These are phyloP conservation scores for Achatina immaculata DNA, from an alignment of 1,140 invertebrate genomes.

Conservation along the genomic window DNA sequence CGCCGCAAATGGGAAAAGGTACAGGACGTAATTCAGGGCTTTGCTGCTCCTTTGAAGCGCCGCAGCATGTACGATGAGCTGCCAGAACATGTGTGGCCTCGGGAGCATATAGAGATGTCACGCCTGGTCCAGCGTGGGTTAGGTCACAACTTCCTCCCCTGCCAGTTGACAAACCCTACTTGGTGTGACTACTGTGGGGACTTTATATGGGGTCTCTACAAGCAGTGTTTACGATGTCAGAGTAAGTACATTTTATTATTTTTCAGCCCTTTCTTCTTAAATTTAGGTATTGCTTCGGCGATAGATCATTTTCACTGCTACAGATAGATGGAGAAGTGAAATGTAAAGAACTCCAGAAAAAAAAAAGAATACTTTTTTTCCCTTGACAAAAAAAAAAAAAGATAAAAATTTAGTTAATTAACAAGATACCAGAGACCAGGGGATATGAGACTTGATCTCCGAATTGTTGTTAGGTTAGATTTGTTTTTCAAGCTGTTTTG, in stretches of 20 bases:
- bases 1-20: slow-evolving; percentile 25
- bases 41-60: slow-evolving; percentile 39
- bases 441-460: too few relatives aligned
- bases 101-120: slow-evolving; percentile 64
- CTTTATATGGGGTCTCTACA: slow-evolving; percentile 73
- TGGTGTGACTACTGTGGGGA: slow-evolving; percentile 75
- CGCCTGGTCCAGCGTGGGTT: slow-evolving; percentile 55
- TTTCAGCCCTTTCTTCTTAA: slow-evolving; percentile 32
- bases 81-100: slow-evolving; percentile 39
- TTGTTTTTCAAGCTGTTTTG: too few relatives aligned
- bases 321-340: too few relatives aligned
- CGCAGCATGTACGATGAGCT: slow-evolving; percentile 38
- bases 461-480: too few relatives aligned
- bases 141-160: slow-evolving; percentile 63
- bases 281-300: too few relatives aligned
- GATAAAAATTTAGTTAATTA: too few relatives aligned
- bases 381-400: too few relatives aligned
- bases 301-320: neutral
- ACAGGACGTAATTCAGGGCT: slow-evolving; percentile 52
- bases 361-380: neutral
- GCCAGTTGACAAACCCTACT: slow-evolving; percentile 70
- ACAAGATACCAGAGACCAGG: too few relatives aligned
- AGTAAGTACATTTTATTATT: slow-evolving; percentile 61
- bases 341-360: too few relatives aligned
- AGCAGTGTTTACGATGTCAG: slow-evolving; percentile 69